Percentiles rank a stretch among this genome's conserved stretches.
Conservation (phyloP, 2,888 invertebrate species). For the Drosophila melanosoma region DNA sequence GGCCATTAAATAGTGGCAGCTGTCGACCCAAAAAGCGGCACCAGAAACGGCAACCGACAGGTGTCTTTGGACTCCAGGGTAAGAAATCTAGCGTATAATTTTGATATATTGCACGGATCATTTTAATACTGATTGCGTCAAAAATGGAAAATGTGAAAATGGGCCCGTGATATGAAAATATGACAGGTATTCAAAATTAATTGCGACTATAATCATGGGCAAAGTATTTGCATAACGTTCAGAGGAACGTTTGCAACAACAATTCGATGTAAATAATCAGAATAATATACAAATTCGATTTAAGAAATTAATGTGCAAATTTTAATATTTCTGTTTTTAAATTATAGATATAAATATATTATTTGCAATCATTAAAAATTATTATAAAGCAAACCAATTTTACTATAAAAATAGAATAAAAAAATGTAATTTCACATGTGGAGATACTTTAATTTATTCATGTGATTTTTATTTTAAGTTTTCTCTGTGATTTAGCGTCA, state of each 20-base stretch:
- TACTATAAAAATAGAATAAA: neutral
- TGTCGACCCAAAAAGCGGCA: constrained; percentile 32
- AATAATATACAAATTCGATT: neutral
- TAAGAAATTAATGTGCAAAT: neutral
- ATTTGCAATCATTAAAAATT: neutral
- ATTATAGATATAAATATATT: neutral
- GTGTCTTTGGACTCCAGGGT: constrained; percentile 37
- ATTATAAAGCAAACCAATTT: neutral
- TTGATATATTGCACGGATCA: constrained; percentile 40
- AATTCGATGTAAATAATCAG: neutral
- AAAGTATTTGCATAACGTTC: constrained; percentile 1
- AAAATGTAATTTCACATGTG: neutral
- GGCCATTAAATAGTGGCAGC: constrained; percentile 68
- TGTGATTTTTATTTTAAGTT: neutral
- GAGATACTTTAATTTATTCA: neutral
- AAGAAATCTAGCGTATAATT: constrained; percentile 41
- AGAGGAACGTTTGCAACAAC: neutral
- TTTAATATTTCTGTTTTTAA: neutral
- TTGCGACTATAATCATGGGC: constrained; percentile 25
- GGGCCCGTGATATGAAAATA: constrained; percentile 34
- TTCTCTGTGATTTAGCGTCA: neutral
- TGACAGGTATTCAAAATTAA: constrained; percentile 30
- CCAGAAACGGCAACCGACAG: constrained; percentile 35
- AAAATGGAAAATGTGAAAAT: constrained; percentile 24
- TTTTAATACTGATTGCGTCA: constrained; percentile 33